phyloP scores from a whole-genome alignment of 2,113 vertebrate genomes.

The human (Homo sapiens) region GRCh38 chr1:177601001-177601500 shows the following conservation, averaged over 20 bases:
- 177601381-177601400: not conserved
- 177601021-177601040: no score
- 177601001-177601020: not conserved
- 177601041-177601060: not conserved
- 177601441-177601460: not conserved
- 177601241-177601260: not conserved
- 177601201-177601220: not conserved
- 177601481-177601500: not conserved
- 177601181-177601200: not conserved
- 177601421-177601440: not conserved
- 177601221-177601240: not conserved
- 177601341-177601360: not conserved
- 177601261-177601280: not conserved
- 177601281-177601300: not conserved
- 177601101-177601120: not conserved
- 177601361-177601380: not conserved
- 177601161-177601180: conserved; percentile 9
- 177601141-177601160: not conserved
- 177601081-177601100: not conserved
- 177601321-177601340: not conserved
- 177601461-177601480: not conserved
- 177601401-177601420: not conserved
- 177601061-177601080: not conserved
- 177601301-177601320: not conserved
- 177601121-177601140: not conserved